Percentiles rank a stretch among this genome's conserved stretches.
phyloP scores from a whole-genome alignment of 2,888 invertebrate species.

The Harmothoe impar region DNA sequence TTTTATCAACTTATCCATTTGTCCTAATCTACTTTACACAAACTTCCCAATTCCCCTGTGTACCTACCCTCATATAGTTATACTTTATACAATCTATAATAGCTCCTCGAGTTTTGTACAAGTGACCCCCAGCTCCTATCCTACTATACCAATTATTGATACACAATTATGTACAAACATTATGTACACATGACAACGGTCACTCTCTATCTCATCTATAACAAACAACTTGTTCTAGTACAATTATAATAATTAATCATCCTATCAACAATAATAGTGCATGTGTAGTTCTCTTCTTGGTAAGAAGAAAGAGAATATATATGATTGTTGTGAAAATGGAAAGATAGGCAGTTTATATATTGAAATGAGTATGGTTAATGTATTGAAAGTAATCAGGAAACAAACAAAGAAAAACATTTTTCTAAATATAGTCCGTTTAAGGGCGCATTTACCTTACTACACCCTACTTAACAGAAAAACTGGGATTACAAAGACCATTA shows the following conservation, averaged over 20 bases:
- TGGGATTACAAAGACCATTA: neutral
- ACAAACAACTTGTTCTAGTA: neutral
- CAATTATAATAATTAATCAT: neutral
- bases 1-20: no score
- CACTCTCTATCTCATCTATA: neutral
- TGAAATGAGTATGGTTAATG: neutral
- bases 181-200: constrained; percentile 23
- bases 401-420: no score
- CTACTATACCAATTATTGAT: neutral
- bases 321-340: neutral
- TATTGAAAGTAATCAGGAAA: neutral
- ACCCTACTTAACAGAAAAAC: no score
- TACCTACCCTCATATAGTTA: no score
- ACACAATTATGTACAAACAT: neutral
- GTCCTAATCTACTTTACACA: no score
- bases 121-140: no score
- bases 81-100: no score
- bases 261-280: neutral
- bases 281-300: neutral
- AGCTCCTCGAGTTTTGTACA: no score
- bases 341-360: neutral
- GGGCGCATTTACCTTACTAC: no score
- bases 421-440: no score
- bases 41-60: no score
- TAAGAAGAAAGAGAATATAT: neutral